Evolutionary conservation across 2,888 invertebrate genomes (phyloP), one percentile per base, ranked within the genome.

Genomic region (Meandrusa payeni): DNA sequence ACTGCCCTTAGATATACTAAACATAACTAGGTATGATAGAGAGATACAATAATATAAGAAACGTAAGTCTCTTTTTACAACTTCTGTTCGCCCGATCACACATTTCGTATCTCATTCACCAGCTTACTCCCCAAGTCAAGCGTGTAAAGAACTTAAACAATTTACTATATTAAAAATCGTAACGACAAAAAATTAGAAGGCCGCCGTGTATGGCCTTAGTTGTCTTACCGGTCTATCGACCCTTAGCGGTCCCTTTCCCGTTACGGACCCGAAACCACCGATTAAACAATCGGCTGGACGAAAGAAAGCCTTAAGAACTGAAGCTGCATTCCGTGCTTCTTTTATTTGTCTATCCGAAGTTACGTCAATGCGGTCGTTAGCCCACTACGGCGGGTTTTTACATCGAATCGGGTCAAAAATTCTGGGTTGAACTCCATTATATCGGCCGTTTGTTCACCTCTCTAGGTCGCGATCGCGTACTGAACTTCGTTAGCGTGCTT

Each of bases 381-480:
- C 76, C 70, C 62, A 61, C 48, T 58, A 61, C 54, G 50, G 47
- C 54, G 57, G 52, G 75, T 78, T 80, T n/a, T 78, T 77, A 69
- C 64, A 62, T 66, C 63, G 73, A 80, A 80, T 76, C 74, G 64
- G 83, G 81, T 80, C 80, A 76, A 76, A 82, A 75, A 81, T 79
- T 76, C n/a, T 79, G 65, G 78, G 79, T 75, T 82, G 79, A 78
- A 76, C 74, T 69, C 71, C 44, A 61, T 56, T 61, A 70, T 75
- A 73, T 76, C 76, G 73, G 68, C 45, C 74, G 81, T 80, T 77
- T 82, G 63, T 81, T 82, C 77, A 83, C 77, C 81, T 80, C 71
- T 80, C 79, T 82, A 80, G 81, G 82, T 77, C 80, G 69, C 54
- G 67, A 52, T 62, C 49, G 58, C 36, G 29, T 29, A 34, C 15